A percentile compares a stretch with the other conserved stretches of the same genome.
Evolutionary conservation across 2,113 vertebrate species (phyloP).

Genomic region (Falcunculus frontatus): DNA sequence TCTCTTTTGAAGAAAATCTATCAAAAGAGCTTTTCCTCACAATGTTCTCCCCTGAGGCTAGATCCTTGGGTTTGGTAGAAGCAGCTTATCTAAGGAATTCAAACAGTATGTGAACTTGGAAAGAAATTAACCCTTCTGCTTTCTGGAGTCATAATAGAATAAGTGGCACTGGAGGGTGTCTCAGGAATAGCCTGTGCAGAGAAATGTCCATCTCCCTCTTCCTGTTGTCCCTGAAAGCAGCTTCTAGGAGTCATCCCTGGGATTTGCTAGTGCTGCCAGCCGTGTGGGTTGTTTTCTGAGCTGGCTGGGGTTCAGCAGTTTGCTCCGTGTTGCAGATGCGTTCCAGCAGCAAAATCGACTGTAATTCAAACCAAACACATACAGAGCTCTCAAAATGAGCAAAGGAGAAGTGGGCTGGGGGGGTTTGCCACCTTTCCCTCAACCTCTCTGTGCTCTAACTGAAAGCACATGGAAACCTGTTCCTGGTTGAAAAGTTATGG

Average conservation of each 20-base stretch:
- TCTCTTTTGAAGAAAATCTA: constrained; percentile 37
- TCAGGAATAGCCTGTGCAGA: not conserved
- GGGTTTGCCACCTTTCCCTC: not conserved
- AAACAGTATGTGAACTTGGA: constrained; percentile 23
- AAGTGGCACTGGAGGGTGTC: not conserved
- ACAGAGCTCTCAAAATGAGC: not conserved
- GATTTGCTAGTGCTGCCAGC: not conserved
- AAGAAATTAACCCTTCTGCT: constrained; percentile 38
- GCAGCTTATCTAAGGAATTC: constrained; percentile 73
- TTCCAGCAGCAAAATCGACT: constrained; percentile 29
- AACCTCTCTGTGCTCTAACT: constrained; percentile 26
- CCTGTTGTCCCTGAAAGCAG: not conserved
- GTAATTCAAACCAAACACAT: constrained; percentile 51
- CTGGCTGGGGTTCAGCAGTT: constrained; percentile 34
- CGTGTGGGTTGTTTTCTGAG: not conserved
- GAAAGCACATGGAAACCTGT: constrained; percentile 41
- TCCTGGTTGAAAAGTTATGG: constrained; percentile 37
- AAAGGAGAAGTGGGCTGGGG: not conserved
- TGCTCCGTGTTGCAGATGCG: constrained; percentile 3
- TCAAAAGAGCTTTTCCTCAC: constrained; percentile 45
- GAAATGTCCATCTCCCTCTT: not conserved
- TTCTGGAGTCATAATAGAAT: not conserved
- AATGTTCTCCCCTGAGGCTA: constrained; percentile 20
- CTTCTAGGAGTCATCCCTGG: not conserved
- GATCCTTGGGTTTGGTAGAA: constrained; percentile 30